Conservation (phyloP, 2,797 vertebrate genomes). For the Eurystomus glaucurus region DNA sequence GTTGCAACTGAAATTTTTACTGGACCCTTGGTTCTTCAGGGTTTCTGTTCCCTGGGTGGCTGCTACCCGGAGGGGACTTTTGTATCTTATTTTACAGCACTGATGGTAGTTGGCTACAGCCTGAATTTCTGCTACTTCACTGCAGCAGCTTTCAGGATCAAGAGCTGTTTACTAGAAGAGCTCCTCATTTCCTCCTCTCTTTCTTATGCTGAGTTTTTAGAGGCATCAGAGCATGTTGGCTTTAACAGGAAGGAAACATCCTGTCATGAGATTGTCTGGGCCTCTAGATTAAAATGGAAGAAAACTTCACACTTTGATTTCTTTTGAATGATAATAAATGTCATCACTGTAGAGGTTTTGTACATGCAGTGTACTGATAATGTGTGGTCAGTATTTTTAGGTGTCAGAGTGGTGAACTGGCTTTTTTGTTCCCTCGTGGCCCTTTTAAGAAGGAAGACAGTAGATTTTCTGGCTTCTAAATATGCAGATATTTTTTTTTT, state of each 20-base stretch:
- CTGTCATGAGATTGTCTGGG: neutral
- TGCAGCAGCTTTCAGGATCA: neutral
- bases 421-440: neutral
- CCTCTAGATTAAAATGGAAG: neutral
- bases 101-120: neutral
- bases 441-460: neutral
- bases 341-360: neutral
- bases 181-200: neutral
- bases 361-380: neutral
- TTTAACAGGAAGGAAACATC: neutral
- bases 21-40: neutral
- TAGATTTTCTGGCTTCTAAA: neutral
- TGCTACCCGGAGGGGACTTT: neutral
- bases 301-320: neutral
- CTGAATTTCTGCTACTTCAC: neutral
- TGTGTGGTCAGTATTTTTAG: neutral
- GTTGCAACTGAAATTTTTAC: neutral
- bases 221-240: neutral
- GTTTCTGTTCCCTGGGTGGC: neutral
- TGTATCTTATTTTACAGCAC: neutral
- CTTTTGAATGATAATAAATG: neutral
- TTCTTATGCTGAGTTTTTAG: neutral
- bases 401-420: neutral
- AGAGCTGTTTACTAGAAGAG: neutral
- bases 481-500: neutral